These are phyloP conservation scores for Orchesella flavescens DNA, from an alignment of 2,888 invertebrate species.

Conservation along the genomic window DNA sequence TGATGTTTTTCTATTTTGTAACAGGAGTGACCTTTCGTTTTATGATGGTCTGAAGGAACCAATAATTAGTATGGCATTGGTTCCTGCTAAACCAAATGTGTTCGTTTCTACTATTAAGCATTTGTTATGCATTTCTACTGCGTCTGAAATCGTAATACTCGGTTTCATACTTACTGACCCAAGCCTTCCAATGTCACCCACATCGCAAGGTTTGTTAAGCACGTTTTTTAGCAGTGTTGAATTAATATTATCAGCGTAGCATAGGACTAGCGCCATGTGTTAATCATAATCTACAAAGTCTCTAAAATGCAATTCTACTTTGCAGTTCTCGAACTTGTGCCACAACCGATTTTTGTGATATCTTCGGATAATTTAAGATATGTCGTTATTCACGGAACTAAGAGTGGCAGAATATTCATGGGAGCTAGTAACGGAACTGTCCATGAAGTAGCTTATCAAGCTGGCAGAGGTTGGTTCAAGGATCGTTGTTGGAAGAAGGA, in stretches of 20 bases:
- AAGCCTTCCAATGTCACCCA: slow-evolving; percentile 47
- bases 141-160: slow-evolving; percentile 92
- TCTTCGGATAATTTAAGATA: slow-evolving; percentile 92
- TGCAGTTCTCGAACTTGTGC: slow-evolving; percentile 88
- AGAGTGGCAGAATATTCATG: slow-evolving; percentile 91
- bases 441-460: slow-evolving; percentile 94
- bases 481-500: slow-evolving; percentile 96
- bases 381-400: slow-evolving; percentile 86
- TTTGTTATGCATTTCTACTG: slow-evolving; percentile 93
- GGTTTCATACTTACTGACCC: slow-evolving; percentile 78
- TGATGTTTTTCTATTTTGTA: slow-evolving; percentile 69
- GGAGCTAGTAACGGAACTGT: slow-evolving; percentile 95
- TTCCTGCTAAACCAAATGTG: slow-evolving; percentile 88
- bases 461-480: slow-evolving; percentile 88
- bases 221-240: not conserved
- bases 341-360: slow-evolving; percentile 94
- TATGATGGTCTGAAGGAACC: slow-evolving; percentile 96
- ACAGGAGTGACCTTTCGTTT: slow-evolving; percentile 92
- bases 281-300: too few relatives aligned
- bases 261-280: too few relatives aligned
- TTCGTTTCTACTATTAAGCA: slow-evolving; percentile 93
- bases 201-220: slow-evolving; percentile 36
- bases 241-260: not conserved
- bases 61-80: slow-evolving; percentile 92
- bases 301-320: not conserved